Conservation (phyloP, 2,113 vertebrate species). For the Rissa tridactyla region DNA sequence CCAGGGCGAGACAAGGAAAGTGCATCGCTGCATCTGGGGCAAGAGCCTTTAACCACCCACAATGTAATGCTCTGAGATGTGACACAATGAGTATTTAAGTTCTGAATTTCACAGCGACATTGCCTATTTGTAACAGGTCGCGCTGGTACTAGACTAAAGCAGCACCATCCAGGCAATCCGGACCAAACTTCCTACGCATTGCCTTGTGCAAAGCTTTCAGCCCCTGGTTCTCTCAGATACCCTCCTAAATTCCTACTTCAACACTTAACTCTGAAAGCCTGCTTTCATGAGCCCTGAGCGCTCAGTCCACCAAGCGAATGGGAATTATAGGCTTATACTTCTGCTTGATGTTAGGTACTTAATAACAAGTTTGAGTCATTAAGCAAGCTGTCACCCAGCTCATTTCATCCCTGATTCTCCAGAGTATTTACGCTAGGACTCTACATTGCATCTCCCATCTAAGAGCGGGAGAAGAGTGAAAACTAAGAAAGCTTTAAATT, state of each 20-base stretch:
- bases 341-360: background rate
- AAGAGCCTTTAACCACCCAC: background rate
- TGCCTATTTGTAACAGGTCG: background rate
- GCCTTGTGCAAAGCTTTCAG: background rate
- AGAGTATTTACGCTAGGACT: background rate
- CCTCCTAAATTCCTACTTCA: background rate
- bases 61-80: rapidly evolving
- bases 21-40: rapidly evolving
- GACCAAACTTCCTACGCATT: background rate
- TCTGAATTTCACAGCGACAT: background rate
- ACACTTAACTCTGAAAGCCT: background rate
- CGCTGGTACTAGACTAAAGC: background rate
- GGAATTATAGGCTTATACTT: background rate
- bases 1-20: rapidly evolving
- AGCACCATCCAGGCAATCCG: background rate
- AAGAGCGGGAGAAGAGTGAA: background rate
- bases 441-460: background rate
- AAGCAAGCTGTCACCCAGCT: background rate
- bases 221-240: background rate
- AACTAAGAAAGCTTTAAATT: background rate
- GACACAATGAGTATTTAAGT: background rate
- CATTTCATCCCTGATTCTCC: background rate
- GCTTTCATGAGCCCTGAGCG: background rate
- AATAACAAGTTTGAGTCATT: background rate
- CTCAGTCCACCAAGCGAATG: background rate